Evolutionary conservation across 2,797 vertebrate species (phyloP), one percentile per base, ranked within the genome.

Genomic region (Arrhamphus sclerolepis): DNA sequence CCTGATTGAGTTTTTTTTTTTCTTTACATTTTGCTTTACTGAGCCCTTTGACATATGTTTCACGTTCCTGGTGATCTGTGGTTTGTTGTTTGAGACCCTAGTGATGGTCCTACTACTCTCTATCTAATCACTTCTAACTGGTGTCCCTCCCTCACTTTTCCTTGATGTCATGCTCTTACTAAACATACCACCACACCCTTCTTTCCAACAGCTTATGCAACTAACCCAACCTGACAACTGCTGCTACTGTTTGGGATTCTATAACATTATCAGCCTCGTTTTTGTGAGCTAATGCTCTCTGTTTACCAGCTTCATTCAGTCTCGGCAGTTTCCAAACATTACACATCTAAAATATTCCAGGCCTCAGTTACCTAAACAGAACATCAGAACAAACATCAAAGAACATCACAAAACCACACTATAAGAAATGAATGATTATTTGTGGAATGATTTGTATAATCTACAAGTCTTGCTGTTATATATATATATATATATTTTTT

Each of bases 61-160:
- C 34, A 38, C 14, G 34, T 14, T 38, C 34, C 14, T 14, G 34
- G 14, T 38, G 34, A 38, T 38, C 34, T 38, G 11, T 16, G 34
- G 13, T 14, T 13, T 34, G 31, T 34, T 34, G 31, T 9, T 34
- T 34, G 10, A 11, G 31, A 34, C 9, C 34, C 34, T 1, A 14
- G 34, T 38, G 34, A 38, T 14, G 34, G 1, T 38, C 34, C 34
- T 8, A 38, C 13, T 14, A 8, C 7, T 14, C 9, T 61, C 51
- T 38, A 29, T 67, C 20, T 79, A 70, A 80, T 78, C 77, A 46
- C 59, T 4, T 56, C 41, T 62, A 72, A 50, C 40, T 81, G 73
- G 82, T 75, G 66, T 69, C 57, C 10, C 16, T 24, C 69, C 53
- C 56, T 16, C 29, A 55, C 38, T 66, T 59, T 48, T 56, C 48